Conservation (phyloP, 1,140 invertebrate genomes). For the Leptoteleia sp. region DNA sequence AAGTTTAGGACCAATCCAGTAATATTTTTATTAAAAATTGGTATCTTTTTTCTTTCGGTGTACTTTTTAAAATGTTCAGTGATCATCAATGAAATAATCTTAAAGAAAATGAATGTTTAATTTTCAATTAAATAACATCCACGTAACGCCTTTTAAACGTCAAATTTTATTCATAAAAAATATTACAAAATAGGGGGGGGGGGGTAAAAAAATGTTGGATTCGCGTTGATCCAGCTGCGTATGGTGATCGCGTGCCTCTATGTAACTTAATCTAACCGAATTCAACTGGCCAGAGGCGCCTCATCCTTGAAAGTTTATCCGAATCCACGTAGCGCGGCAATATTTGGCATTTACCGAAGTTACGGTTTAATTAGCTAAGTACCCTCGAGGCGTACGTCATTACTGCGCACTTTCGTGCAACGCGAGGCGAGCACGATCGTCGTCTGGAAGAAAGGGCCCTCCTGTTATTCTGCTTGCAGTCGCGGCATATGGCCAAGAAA, state of each 20-base stretch:
- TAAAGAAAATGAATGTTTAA: no score
- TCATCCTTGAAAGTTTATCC: constrained; percentile 46
- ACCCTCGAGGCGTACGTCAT: constrained; percentile 66
- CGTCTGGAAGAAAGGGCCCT: constrained; percentile 35
- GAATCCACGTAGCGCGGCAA: constrained; percentile 28
- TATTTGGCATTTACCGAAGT: constrained; percentile 49
- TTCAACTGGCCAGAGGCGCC: constrained; percentile 30
- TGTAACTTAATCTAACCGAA: constrained; percentile 49
- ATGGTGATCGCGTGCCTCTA: constrained; percentile 41
- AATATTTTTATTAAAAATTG: no score
- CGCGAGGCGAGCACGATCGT: constrained; percentile 56
- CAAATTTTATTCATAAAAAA: no score
- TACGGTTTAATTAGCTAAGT: constrained; percentile 76
- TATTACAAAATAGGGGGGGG: no score
- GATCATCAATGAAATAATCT: no score
- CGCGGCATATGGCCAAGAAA: constrained; percentile 63
- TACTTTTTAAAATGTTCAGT: no score
- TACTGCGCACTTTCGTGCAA: constrained; percentile 70
- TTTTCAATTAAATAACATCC: no score
- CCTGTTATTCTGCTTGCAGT: constrained; percentile 21
- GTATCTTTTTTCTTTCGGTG: no score
- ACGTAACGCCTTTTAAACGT: no score
- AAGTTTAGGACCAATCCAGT: no score
- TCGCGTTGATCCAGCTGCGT: constrained; percentile 31
- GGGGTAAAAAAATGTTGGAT: no score